phyloP scores from a whole-genome alignment of 92 coral and sea anemone genomes.

The Paragorgia papillata region DNA sequence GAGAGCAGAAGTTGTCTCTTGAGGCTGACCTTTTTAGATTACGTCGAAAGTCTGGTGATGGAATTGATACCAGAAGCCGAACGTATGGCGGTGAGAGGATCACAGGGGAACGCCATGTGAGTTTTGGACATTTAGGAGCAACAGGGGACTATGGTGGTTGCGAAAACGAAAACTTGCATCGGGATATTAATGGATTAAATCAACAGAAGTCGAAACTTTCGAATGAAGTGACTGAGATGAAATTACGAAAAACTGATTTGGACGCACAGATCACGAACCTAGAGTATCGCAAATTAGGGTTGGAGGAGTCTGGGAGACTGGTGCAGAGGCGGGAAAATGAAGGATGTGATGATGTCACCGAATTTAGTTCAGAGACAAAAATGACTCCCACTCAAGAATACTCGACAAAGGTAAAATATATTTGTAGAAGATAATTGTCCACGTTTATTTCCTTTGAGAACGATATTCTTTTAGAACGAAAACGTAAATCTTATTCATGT shows the following conservation, averaged over 20 bases:
- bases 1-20: slow-evolving; percentile 7
- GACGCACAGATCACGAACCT: slow-evolving; percentile 73
- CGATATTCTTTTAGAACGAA: no score
- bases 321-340: slow-evolving; percentile 20
- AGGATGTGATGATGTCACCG: slow-evolving; percentile 5
- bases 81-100: not conserved
- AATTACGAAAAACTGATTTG: slow-evolving; percentile 64
- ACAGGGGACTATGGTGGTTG: not conserved
- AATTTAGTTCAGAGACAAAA: not conserved
- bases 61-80: slow-evolving; percentile 26
- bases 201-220: slow-evolving; percentile 70
- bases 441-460: no score
- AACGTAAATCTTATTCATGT: no score
- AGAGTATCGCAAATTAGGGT: slow-evolving; percentile 71
- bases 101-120: not conserved
- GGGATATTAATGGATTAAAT: slow-evolving; percentile 18
- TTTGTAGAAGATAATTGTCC: no score
- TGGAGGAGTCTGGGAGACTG: slow-evolving; percentile 56
- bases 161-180: slow-evolving; percentile 8
- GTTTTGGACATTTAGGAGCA: slow-evolving; percentile 8
- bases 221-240: slow-evolving; percentile 71
- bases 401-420: not conserved
- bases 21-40: slow-evolving; percentile 35
- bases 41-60: slow-evolving; percentile 43
- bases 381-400: not conserved